Conservation (phyloP, 1,140 invertebrate genomes). For the Tetramorium parvispinum region DNA sequence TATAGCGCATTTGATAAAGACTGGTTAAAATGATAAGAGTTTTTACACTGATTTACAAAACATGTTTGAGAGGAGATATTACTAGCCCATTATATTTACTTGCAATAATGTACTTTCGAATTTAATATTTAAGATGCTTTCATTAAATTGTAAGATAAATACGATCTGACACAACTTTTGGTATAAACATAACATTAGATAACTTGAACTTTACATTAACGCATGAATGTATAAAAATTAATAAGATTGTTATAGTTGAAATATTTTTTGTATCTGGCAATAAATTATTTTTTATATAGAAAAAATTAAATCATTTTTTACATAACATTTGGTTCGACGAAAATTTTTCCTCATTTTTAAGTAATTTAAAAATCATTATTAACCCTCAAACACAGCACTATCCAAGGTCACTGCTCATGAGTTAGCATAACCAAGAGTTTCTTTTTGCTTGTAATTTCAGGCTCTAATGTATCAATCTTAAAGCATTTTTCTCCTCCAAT, state of each 20-base stretch:
- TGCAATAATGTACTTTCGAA: constrained; percentile 25
- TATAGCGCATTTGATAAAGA: background rate
- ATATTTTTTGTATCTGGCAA: constrained; percentile 62
- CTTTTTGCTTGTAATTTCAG: too few species aligned
- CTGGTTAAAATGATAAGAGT: constrained; percentile 27
- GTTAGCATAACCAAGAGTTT: too few species aligned
- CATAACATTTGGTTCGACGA: background rate
- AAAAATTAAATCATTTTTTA: constrained; percentile 48
- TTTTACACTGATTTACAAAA: background rate
- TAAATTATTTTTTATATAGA: constrained; percentile 74
- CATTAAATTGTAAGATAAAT: constrained; percentile 46
- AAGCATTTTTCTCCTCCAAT: too few species aligned
- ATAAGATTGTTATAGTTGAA: constrained; percentile 13
- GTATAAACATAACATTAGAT: constrained; percentile 23
- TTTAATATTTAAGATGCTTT: constrained; percentile 9
- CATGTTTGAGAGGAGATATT: background rate
- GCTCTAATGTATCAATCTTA: too few species aligned
- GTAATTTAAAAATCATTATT: background rate
- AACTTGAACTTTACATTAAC: background rate
- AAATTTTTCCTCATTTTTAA: constrained; percentile 2
- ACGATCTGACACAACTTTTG: background rate
- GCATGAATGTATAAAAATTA: constrained; percentile 12
- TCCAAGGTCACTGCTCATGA: too few species aligned
- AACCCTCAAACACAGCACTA: too few species aligned
- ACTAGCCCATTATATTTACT: constrained; percentile 1